Conservation (phyloP, 2,888 invertebrate genomes). For the Rhamnusium bicolor region DNA sequence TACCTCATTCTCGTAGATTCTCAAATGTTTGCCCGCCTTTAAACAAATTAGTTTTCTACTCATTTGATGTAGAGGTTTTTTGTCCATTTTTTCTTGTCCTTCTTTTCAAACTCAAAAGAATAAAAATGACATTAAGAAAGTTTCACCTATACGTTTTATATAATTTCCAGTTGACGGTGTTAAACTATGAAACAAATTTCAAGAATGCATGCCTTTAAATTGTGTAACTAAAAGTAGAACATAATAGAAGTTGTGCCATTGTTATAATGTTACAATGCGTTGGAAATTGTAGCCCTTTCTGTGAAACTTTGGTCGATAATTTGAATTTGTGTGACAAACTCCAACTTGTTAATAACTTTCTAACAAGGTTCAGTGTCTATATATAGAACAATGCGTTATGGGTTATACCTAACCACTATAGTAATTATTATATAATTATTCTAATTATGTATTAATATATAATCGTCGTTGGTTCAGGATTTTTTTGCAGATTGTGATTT, state of each 20-base stretch:
- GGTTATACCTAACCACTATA: not conserved
- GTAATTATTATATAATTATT: not conserved
- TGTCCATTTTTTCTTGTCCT: too few species aligned
- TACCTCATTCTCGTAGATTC: too few species aligned
- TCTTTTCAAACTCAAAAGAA: too few species aligned
- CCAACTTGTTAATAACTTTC: conserved; percentile 21
- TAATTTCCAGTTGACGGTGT: not conserved
- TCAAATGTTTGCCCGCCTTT: too few species aligned
- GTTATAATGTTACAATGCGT: not conserved
- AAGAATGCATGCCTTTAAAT: not conserved
- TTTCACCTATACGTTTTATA: too few species aligned
- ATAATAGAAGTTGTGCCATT: not conserved
- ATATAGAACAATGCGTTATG: not conserved
- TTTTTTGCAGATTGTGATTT: too few species aligned
- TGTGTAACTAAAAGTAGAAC: not conserved
- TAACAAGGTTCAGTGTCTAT: not conserved
- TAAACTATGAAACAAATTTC: not conserved
- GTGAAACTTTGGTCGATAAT: conserved; percentile 16
- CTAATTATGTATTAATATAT: not conserved
- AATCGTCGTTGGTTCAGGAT: not conserved
- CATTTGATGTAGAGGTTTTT: too few species aligned
- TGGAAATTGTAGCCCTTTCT: conserved; percentile 8
- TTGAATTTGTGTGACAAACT: conserved; percentile 5
- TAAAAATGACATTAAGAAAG: too few species aligned
- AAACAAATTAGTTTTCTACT: too few species aligned